Percentiles rank a stretch among this genome's conserved stretches.
Evolutionary conservation across 1,140 invertebrate genomes (phyloP).

Genomic region (Penaeus chinensis): DNA sequence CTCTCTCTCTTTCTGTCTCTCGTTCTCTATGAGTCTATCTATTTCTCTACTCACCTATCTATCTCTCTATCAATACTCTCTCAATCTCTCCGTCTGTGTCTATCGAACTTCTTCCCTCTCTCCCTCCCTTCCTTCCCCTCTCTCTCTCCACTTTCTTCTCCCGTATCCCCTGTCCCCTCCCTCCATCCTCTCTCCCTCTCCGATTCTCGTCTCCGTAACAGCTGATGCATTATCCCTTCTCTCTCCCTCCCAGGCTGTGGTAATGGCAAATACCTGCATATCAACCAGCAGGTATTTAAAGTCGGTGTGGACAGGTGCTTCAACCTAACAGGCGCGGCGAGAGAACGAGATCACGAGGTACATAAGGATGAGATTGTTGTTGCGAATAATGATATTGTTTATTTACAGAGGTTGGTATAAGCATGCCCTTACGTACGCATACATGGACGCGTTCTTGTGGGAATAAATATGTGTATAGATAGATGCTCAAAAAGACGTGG

Average conservation of each 20-base stretch:
- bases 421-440: background rate
- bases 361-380: background rate
- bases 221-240: too few species aligned
- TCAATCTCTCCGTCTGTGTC: too few species aligned
- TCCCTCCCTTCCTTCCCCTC: too few species aligned
- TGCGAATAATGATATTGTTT: background rate
- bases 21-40: slow-evolving; percentile 49
- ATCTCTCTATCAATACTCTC: background rate
- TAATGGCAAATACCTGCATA: slow-evolving; percentile 90
- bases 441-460: too few species aligned
- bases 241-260: slow-evolving; percentile 80
- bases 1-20: too few species aligned
- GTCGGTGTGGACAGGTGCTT: slow-evolving; percentile 89
- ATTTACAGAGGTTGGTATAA: background rate
- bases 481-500: too few species aligned
- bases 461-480: too few species aligned
- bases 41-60: background rate
- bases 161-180: background rate
- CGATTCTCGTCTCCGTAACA: background rate
- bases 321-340: slow-evolving; percentile 81
- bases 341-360: slow-evolving; percentile 68
- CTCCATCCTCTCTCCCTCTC: too few species aligned
- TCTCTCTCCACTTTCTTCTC: background rate
- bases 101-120: too few species aligned
- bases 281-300: slow-evolving; percentile 87